Evolutionary conservation across 2,113 vertebrate species (phyloP).

Genomic region (Empidonax traillii): DNA sequence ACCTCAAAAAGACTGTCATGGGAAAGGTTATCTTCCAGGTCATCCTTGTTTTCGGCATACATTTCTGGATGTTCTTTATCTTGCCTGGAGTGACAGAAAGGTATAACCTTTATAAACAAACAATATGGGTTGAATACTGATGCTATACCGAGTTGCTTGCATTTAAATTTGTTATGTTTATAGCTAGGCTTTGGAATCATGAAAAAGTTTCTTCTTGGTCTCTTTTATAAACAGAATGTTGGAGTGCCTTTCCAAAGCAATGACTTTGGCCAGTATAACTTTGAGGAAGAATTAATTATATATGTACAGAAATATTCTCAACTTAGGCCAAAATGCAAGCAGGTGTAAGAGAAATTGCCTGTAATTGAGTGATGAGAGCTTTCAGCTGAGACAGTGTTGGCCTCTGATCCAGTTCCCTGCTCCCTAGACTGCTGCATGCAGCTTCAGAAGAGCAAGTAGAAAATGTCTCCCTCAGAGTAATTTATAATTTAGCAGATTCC

Average conservation of each 20-base stretch:
- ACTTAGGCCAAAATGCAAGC: neutral
- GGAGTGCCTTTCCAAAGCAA: neutral
- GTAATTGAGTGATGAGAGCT: neutral
- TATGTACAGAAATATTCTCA: neutral
- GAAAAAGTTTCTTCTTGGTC: neutral
- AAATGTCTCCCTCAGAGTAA: neutral
- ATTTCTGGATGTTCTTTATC: slow-evolving; percentile 99
- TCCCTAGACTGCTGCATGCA: neutral
- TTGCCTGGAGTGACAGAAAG: slow-evolving; percentile 91
- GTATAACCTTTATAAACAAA: slow-evolving; percentile 69
- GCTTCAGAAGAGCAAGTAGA: neutral
- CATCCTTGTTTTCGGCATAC: slow-evolving; percentile 96
- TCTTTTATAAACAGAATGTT: neutral
- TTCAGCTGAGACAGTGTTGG: neutral
- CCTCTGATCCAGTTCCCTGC: neutral
- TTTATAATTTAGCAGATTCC: neutral
- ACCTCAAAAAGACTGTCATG: slow-evolving; percentile 94
- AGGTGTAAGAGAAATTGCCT: slow-evolving; percentile 9
- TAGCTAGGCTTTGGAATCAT: neutral
- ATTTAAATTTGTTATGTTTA: neutral
- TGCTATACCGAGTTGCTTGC: neutral
- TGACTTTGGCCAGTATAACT: neutral
- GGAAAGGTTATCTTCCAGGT: slow-evolving; percentile 98
- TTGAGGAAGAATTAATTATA: slow-evolving; percentile 3
- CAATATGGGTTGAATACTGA: neutral